Percentiles rank a stretch among this genome's conserved stretches.
These are phyloP conservation scores for Biston betularia DNA, from an alignment of 2,888 invertebrate species.

Conservation along the genomic window DNA sequence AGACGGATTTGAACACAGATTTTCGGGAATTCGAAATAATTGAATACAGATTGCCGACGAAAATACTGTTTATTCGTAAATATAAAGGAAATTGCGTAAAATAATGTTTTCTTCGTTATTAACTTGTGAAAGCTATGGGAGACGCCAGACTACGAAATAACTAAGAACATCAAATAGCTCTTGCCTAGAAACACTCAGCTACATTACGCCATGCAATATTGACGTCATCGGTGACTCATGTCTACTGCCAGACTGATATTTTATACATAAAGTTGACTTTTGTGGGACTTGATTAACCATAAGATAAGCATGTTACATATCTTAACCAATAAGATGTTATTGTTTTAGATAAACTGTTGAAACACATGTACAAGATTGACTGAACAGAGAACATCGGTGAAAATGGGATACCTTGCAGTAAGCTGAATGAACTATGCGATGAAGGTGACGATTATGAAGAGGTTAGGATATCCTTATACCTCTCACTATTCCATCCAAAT, in stretches of 20 bases:
- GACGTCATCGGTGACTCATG: slow-evolving; percentile 37
- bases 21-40: background rate
- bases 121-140: background rate
- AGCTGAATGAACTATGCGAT: too few species aligned
- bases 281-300: background rate
- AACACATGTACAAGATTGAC: too few species aligned
- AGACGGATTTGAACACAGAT: slow-evolving; percentile 8
- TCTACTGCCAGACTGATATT: slow-evolving; percentile 2
- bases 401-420: too few species aligned
- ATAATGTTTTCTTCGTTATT: background rate
- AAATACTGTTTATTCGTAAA: background rate
- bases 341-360: too few species aligned
- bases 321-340: too few species aligned
- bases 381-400: too few species aligned
- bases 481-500: too few species aligned
- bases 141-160: slow-evolving; percentile 17
- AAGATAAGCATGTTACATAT: background rate
- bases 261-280: background rate
- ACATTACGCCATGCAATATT: slow-evolving; percentile 31
- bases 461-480: too few species aligned
- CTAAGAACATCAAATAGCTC: slow-evolving; percentile 9
- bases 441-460: too few species aligned
- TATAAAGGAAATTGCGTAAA: background rate
- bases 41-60: background rate
- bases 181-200: slow-evolving; percentile 17